These are phyloP conservation scores for Drosophila tsacasi DNA, from an alignment of 1,140 invertebrate genomes.

Conservation along the genomic window DNA sequence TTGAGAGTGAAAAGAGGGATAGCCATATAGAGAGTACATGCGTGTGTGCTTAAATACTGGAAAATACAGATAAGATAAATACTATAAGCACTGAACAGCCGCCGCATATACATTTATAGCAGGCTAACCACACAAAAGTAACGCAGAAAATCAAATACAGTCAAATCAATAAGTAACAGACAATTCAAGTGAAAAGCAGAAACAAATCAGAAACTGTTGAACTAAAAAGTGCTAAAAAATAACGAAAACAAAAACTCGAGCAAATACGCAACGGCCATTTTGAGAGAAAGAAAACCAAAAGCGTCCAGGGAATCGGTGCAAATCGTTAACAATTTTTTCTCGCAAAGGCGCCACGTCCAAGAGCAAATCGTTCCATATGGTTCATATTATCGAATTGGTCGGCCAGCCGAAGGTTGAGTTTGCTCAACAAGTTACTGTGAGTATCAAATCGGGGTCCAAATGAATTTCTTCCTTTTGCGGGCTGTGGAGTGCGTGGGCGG, in stretches of 20 bases:
- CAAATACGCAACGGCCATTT: conserved; percentile 21
- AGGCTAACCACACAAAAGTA: conserved; percentile 28
- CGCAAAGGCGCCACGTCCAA: conserved; percentile 80
- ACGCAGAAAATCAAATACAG: conserved; percentile 51
- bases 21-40: conserved; percentile 33
- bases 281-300: conserved; percentile 27
- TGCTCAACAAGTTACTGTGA: conserved; percentile 85
- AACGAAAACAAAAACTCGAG: conserved; percentile 30
- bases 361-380: conserved; percentile 85
- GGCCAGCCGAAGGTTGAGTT: conserved; percentile 85
- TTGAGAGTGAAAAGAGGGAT: conserved; percentile 2
- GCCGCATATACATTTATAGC: conserved; percentile 35
- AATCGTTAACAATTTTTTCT: conserved; percentile 68
- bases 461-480: conserved; percentile 50
- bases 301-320: conserved; percentile 50
- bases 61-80: conserved; percentile 79
- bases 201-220: conserved; percentile 32
- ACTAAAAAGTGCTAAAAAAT: conserved; percentile 34
- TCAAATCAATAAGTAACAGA: conserved; percentile 54
- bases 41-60: conserved; percentile 79
- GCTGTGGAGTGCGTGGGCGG: not conserved
- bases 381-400: conserved; percentile 85
- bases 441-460: conserved; percentile 66
- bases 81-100: conserved; percentile 37
- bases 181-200: conserved; percentile 55